These are phyloP conservation scores for Sardina pilchardus DNA, from an alignment of 2,113 vertebrate species.

Conservation along the genomic window DNA sequence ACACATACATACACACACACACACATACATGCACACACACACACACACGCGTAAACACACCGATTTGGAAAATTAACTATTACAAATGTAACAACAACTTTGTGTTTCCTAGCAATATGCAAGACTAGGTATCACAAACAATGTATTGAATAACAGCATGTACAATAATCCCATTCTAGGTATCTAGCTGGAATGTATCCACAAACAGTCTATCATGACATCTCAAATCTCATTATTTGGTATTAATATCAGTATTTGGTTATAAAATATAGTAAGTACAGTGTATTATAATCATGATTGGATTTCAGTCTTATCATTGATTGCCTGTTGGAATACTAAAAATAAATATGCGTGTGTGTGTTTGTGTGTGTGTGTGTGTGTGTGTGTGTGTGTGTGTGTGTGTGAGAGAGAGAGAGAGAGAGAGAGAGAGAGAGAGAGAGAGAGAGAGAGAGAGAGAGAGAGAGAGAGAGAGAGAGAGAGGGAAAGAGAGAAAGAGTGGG, in stretches of 20 bases:
- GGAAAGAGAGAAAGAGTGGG: not conserved
- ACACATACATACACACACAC: not conserved
- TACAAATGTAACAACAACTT: not conserved
- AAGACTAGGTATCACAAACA: not conserved
- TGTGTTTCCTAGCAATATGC: not conserved
- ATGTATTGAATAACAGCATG: not conserved
- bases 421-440: not conserved
- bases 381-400: conserved; percentile 18
- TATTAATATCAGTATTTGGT: not conserved
- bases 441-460: not conserved
- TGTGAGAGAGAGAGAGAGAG: not conserved
- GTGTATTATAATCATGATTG: conserved; percentile 22
- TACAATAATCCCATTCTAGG: not conserved
- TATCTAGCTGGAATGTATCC: not conserved
- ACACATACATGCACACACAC: not conserved
- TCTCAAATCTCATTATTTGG: conserved; percentile 13
- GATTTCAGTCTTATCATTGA: conserved; percentile 29
- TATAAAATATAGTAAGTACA: not conserved
- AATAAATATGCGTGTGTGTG: not conserved
- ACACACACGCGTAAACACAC: not conserved
- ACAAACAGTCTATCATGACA: not conserved
- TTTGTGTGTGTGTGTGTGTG: conserved; percentile 12
- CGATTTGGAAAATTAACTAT: conserved; percentile 1
- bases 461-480: not conserved
- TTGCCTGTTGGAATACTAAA: not conserved